A percentile compares a stretch with the other conserved stretches of the same genome.
Evolutionary conservation across 2,888 invertebrate species (phyloP).

Genomic region (Ethmia dodecea): DNA sequence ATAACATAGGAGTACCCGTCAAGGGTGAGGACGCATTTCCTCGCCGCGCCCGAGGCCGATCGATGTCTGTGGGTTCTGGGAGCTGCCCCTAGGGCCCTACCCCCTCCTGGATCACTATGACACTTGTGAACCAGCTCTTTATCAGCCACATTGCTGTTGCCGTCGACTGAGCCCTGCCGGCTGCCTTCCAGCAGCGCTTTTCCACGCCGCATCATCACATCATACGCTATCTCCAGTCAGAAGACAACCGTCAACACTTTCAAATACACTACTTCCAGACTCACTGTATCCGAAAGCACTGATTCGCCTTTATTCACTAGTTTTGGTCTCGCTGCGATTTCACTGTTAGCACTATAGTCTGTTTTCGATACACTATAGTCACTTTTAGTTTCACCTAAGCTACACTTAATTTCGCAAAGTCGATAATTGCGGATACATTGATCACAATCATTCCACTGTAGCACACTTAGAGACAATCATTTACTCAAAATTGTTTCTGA

Average conservation of each 20-base stretch:
- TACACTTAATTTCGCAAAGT: no score
- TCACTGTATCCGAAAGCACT: no score
- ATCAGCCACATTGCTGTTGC: constrained; percentile 52
- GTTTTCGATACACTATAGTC: no score
- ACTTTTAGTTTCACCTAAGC: no score
- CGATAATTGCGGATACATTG: no score
- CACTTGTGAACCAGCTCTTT: constrained; percentile 84
- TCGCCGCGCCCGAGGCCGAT: constrained; percentile 77
- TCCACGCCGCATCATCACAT: constrained; percentile 70
- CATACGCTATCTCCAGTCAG: constrained; percentile 59
- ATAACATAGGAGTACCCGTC: constrained; percentile 93
- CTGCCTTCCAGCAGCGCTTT: constrained; percentile 67
- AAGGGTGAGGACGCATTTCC: constrained; percentile 89
- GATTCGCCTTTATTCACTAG: no score
- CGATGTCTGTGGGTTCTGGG: constrained; percentile 59
- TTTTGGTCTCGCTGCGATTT: no score
- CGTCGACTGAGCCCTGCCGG: constrained; percentile 70
- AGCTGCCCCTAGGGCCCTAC: constrained; percentile 55
- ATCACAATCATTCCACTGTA: no score
- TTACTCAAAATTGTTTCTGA: constrained; percentile 10
- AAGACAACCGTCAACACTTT: neutral
- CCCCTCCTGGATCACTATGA: constrained; percentile 81
- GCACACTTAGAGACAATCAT: no score
- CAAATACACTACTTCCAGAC: neutral
- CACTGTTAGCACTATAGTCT: no score